Evolutionary conservation across 2,888 invertebrate genomes (phyloP).

Genomic region (Helleia helle): DNA sequence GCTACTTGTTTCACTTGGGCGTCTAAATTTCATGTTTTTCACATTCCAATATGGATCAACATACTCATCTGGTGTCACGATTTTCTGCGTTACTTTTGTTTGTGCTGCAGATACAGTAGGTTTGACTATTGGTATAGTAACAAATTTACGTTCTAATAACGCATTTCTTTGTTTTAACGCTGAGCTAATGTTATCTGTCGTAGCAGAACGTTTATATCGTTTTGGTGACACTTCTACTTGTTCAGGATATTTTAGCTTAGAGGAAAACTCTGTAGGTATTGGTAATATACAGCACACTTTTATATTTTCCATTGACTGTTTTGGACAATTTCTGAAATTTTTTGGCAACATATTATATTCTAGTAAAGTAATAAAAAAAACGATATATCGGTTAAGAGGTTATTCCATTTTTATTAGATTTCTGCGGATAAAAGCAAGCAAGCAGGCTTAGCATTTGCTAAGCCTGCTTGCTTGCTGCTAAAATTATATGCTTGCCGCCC

Average conservation of each 20-base stretch:
- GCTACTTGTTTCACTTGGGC: slow-evolving; percentile 16
- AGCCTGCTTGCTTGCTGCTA: no score
- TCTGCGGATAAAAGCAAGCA: no score
- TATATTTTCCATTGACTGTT: slow-evolving; percentile 20
- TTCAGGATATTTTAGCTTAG: slow-evolving; percentile 30
- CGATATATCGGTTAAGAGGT: no score
- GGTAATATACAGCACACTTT: slow-evolving; percentile 44
- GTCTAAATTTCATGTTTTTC: slow-evolving; percentile 32
- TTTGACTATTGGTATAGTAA: slow-evolving; percentile 24
- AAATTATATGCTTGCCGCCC: no score
- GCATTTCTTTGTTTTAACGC: slow-evolving; percentile 42
- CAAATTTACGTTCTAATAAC: slow-evolving; percentile 35
- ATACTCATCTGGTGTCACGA: slow-evolving; percentile 36
- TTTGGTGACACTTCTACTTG: slow-evolving; percentile 9
- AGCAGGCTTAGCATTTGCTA: no score
- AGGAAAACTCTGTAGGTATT: slow-evolving; percentile 21
- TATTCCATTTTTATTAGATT: no score
- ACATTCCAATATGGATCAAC: slow-evolving; percentile 61
- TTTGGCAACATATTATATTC: not conserved
- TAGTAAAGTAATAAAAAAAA: no score
- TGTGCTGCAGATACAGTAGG: slow-evolving; percentile 22
- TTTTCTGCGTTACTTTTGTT: slow-evolving; percentile 26
- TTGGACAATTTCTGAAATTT: slow-evolving; percentile 23
- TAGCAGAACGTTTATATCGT: slow-evolving; percentile 29
- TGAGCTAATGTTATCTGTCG: slow-evolving; percentile 23